phyloP scores from a whole-genome alignment of 2,113 vertebrate genomes.

The Rhynchopsitta pachyrhyncha region DNA sequence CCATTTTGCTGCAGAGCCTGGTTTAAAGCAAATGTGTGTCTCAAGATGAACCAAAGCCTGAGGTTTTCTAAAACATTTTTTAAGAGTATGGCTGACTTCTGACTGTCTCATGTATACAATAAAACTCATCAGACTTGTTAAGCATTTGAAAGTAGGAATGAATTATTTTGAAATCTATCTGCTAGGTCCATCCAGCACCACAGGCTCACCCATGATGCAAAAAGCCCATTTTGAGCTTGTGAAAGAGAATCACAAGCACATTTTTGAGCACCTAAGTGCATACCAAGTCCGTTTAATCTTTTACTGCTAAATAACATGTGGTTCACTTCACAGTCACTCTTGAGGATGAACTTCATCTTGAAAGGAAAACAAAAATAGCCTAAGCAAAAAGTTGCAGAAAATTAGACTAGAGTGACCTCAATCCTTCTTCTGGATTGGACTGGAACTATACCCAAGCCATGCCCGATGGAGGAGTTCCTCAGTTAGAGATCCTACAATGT shows the following conservation, averaged over 20 bases:
- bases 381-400: background rate
- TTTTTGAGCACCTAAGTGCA: background rate
- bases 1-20: background rate
- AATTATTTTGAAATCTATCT: background rate
- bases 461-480: background rate
- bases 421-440: background rate
- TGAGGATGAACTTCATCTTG: background rate
- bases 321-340: background rate
- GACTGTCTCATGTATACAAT: background rate
- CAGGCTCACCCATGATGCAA: background rate
- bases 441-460: background rate
- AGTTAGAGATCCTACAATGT: background rate
- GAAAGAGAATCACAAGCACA: background rate
- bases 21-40: background rate
- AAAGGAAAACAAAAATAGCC: background rate
- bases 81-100: background rate
- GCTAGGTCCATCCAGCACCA: background rate
- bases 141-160: background rate
- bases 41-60: background rate
- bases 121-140: background rate
- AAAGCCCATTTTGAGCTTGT: background rate
- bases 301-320: background rate
- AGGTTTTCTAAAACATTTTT: background rate
- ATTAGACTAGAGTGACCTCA: background rate
- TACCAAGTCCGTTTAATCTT: background rate